Evolutionary conservation across 2,797 vertebrate genomes (phyloP), one percentile per base, ranked within the genome.

Genomic region (Pterois miles): DNA sequence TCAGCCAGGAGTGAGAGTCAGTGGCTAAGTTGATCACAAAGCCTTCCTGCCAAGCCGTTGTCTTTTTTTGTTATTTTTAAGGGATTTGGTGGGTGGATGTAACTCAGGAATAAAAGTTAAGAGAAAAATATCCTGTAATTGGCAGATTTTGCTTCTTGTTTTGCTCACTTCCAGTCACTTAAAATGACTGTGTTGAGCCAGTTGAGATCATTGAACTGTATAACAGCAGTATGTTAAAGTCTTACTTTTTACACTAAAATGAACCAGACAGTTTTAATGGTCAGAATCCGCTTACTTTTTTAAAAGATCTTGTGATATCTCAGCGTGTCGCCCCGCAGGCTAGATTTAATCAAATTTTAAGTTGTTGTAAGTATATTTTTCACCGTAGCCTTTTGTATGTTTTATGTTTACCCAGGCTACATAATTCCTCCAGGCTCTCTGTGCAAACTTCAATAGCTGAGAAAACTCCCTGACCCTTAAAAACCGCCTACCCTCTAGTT

Each of bases 401-500:
- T 79, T 54, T 23, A 20, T 71, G 33, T 69, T 74, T 57, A 34
- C 25, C 4, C 0, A 20, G 36, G 18, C 77, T 59, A 4, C 33
- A 52, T 62, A 1, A 36, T 89, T 54, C 82, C 59, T 82, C 48
- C 72, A 73, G 76, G 63, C 74, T 82, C 34, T 65, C 38, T 68
- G 46, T 75, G 68, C 65, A 76, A 73, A 80, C 73, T 70, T 57
- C 56, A 76, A 59, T 69, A 75, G 72, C 72, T 57, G 60, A 38
- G 74, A 71, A 65, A 71, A 78, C 65, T 85, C 80, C 22, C 64
- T 65, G 78, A 81, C 81, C 88, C 84, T 69, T 25, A 50, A 34
- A 74, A 34, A 66, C 82, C 62, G 81, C 85, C 71, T 71, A 27
- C 76, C 50, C 72, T 82, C 69, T 8, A 71, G 76, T 82, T 89